phyloP scores from a whole-genome alignment of 2,888 invertebrate species.

The Didymodactylos carnosus region DNA sequence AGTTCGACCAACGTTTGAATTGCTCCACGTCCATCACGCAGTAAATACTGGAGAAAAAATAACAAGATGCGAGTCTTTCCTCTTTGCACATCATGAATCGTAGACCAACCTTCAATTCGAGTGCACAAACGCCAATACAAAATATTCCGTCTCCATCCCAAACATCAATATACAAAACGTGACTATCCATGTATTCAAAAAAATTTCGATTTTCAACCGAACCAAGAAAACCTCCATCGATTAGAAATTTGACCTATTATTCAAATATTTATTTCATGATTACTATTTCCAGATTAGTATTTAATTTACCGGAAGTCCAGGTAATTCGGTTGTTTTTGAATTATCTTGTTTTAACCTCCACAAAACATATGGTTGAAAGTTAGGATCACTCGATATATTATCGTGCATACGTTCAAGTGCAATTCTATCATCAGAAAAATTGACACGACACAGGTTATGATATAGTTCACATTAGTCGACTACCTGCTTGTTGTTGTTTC shows the following conservation, averaged over 20 bases:
- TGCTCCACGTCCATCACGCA: slow-evolving; percentile 33
- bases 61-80: too few species aligned
- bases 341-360: slow-evolving; percentile 30
- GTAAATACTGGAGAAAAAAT: slow-evolving; percentile 34
- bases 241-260: slow-evolving; percentile 30
- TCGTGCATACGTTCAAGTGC: slow-evolving; percentile 25
- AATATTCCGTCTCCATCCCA: slow-evolving; percentile 39
- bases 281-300: too few species aligned
- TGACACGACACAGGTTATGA: too few species aligned
- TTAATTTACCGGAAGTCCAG: slow-evolving; percentile 31
- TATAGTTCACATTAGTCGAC: not conserved
- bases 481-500: slow-evolving; percentile 37
- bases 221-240: slow-evolving; percentile 32
- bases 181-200: slow-evolving; percentile 30
- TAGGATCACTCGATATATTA: slow-evolving; percentile 23
- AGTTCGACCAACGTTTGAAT: slow-evolving; percentile 35
- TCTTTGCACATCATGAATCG: too few species aligned
- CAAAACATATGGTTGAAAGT: slow-evolving; percentile 28
- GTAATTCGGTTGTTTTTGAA: slow-evolving; percentile 24
- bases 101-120: slow-evolving; percentile 25
- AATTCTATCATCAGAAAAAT: slow-evolving; percentile 20
- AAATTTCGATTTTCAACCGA: slow-evolving; percentile 32
- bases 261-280: too few species aligned
- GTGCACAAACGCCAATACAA: slow-evolving; percentile 33
- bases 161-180: slow-evolving; percentile 35